Evolutionary conservation across 2,888 invertebrate genomes (phyloP), one percentile per base, ranked within the genome.

Genomic region (Petrolisthes cinctipes): DNA sequence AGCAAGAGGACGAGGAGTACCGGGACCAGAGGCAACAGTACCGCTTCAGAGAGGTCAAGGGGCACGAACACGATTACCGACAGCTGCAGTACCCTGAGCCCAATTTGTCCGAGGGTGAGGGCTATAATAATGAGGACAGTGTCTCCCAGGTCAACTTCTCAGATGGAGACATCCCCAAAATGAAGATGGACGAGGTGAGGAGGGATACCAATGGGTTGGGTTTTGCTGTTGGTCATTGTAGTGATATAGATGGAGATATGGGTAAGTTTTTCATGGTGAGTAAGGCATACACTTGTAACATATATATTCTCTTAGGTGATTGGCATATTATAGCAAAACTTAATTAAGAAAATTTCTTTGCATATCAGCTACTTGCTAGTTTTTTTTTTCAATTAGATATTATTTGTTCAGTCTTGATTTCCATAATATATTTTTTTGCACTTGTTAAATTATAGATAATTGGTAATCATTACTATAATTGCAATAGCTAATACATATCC

Each of bases 141-240:
- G 82, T 90, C 11, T 90, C 90, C 5, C 89, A 90, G n/a, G 86
- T 89, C 82, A 89, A 90, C 68, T 82, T 89, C n/a, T 90, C 90
- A 9, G 90, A 89, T 61, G 89, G 90, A 71, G 86, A 89, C 79
- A 87, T 88, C 61, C 86, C 88, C 75, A 90, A 87, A 75, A 86
- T 86, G 81, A 89, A 88, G 71, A 68, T 86, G 57, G 87, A 89
- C 61, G 87, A 89, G 83, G 87, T 87, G 82, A 89, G 89, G 37
- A 86, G 83, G 53, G 54, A 71, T 73, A 20, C 3, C 14, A 37
- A 20, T 66, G 51, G 53, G 11, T 4, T 37, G n/a, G 11, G 57
- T 53, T 82, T 75, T 17, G 54, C 17, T 2, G 17, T 37, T 37
- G 37, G 37, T 61, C 61, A 61, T 61, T 61, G 61, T 17, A 61